Evolutionary conservation across 2,797 vertebrate genomes (phyloP).

Genomic region (Crocidura indochinensis): DNA sequence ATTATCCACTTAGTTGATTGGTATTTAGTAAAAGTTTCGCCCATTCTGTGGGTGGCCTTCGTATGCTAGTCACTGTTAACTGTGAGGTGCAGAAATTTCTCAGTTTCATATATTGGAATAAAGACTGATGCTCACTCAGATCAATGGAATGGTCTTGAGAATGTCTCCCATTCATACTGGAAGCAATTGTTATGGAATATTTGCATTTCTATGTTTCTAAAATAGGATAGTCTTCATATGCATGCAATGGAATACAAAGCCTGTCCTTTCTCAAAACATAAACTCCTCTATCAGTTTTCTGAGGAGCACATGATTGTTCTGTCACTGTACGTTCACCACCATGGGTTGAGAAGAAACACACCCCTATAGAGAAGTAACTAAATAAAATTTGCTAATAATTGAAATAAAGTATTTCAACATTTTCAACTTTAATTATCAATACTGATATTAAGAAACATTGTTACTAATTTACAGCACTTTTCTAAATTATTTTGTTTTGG

Average conservation of each 20-base stretch:
- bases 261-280: neutral
- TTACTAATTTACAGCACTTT: neutral
- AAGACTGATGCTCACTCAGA: too few relatives aligned
- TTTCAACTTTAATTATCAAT: neutral
- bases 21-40: too few relatives aligned
- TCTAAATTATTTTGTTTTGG: neutral
- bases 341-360: neutral
- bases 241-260: neutral
- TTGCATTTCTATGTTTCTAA: neutral
- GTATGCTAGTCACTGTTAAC: too few relatives aligned
- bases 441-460: constrained; percentile 18
- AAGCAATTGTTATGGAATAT: neutral
- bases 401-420: neutral
- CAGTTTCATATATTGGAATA: too few relatives aligned
- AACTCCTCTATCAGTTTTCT: neutral
- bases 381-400: neutral
- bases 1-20: too few relatives aligned
- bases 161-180: too few relatives aligned
- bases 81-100: too few relatives aligned
- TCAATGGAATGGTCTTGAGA: too few relatives aligned
- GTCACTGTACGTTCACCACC: neutral
- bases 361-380: neutral
- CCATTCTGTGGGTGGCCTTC: too few relatives aligned
- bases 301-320: neutral
- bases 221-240: neutral